phyloP scores from a whole-genome alignment of 1,140 invertebrate species.

The Eupeodes corollae region DNA sequence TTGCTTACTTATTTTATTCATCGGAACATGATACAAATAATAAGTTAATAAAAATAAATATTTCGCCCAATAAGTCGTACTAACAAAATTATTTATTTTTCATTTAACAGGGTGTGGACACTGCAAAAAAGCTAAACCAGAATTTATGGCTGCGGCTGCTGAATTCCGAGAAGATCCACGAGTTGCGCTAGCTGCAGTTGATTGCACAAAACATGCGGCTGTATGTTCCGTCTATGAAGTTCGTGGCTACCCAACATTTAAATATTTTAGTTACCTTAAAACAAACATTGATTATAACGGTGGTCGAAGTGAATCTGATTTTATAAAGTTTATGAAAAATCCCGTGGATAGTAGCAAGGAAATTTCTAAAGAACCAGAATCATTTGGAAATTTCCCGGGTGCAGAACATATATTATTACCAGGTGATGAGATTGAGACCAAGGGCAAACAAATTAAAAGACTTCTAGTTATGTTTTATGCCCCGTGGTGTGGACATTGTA shows the following conservation, averaged over 20 bases:
- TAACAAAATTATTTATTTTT: constrained; percentile 4
- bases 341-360: constrained; percentile 23
- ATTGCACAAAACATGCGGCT: constrained; percentile 58
- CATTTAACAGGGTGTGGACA: constrained; percentile 71
- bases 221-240: constrained; percentile 62
- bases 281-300: constrained; percentile 53
- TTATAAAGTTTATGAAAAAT: constrained; percentile 54
- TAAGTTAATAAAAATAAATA: no score
- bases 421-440: no score
- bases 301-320: constrained; percentile 59
- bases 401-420: no score
- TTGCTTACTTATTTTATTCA: no score
- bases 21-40: no score
- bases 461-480: constrained; percentile 75
- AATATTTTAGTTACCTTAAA: constrained; percentile 76
- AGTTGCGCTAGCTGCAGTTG: constrained; percentile 69
- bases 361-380: no score
- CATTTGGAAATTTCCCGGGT: no score
- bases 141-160: constrained; percentile 65
- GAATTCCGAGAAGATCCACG: constrained; percentile 58
- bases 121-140: constrained; percentile 80
- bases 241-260: constrained; percentile 75
- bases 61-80: no score
- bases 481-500: constrained; percentile 83
- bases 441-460: no score